Evolutionary conservation across 2,888 invertebrate genomes (phyloP).

Genomic region (Fabriciana adippe): DNA sequence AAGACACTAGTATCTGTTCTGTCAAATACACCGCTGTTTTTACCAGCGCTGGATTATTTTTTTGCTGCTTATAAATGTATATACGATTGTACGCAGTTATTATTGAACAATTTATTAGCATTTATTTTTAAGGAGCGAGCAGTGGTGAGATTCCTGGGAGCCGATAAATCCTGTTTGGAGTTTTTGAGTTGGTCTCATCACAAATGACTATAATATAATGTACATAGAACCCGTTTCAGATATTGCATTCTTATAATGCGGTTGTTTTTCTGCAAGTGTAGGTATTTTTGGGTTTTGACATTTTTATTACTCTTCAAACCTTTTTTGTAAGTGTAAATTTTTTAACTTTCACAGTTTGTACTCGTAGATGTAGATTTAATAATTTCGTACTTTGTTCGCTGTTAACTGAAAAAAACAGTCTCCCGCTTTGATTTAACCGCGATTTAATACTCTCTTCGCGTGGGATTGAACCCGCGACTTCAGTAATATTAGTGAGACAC

Average conservation of each 20-base stretch:
- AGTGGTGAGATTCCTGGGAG: constrained; percentile 33
- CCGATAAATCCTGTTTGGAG: constrained; percentile 55
- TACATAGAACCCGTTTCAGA: constrained; percentile 42
- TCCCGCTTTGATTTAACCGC: no score
- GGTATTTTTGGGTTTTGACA: neutral
- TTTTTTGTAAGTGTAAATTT: neutral
- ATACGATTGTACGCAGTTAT: constrained; percentile 18
- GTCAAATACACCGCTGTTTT: no score
- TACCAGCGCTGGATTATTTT: no score
- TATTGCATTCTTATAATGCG: constrained; percentile 25
- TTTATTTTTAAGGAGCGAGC: constrained; percentile 26
- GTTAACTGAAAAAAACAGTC: no score
- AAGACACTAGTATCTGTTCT: no score
- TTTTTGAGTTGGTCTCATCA: constrained; percentile 46
- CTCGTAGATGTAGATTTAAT: no score
- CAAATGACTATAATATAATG: constrained; percentile 55
- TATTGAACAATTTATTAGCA: constrained; percentile 17
- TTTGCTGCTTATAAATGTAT: no score
- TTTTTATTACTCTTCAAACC: neutral
- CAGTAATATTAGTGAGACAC: no score
- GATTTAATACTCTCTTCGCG: no score
- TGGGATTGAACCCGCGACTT: no score
- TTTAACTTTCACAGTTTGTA: no score
- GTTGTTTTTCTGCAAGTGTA: neutral
- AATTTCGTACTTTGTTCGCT: no score